Conservation (phyloP, 2,888 invertebrate genomes). For the Branchinecta sandiegonensis region DNA sequence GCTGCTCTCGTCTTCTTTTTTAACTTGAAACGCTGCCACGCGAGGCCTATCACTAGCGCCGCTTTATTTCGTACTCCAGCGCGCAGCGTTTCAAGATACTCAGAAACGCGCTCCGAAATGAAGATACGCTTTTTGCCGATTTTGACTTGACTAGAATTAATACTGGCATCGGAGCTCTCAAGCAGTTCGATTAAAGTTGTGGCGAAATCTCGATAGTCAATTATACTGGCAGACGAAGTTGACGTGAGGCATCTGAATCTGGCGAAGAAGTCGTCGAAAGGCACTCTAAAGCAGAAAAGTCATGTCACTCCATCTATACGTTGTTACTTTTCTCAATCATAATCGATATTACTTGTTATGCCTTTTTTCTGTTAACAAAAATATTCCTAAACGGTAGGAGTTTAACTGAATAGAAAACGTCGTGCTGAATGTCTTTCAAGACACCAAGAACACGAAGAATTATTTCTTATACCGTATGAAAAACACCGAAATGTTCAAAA, state of each 20-base stretch:
- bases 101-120: slow-evolving; percentile 21
- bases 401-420: no score
- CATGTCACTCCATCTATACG: background rate
- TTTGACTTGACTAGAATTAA: background rate
- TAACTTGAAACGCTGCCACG: background rate
- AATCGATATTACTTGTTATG: no score
- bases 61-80: slow-evolving; percentile 16
- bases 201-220: background rate
- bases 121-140: slow-evolving; percentile 22
- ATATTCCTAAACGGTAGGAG: no score
- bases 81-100: slow-evolving; percentile 20
- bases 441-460: no score
- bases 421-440: no score
- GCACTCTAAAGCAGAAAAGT: background rate
- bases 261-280: background rate
- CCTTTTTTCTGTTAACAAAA: no score
- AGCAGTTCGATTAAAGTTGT: background rate
- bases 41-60: slow-evolving; percentile 8
- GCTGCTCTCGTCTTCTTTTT: background rate
- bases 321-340: no score
- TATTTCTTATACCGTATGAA: no score
- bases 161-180: background rate
- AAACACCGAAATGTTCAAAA: no score
- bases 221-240: background rate
- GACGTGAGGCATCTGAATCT: background rate